Evolutionary conservation across 1,140 invertebrate genomes (phyloP), one percentile per base, ranked within the genome.

Genomic region (Bombus ignitus): DNA sequence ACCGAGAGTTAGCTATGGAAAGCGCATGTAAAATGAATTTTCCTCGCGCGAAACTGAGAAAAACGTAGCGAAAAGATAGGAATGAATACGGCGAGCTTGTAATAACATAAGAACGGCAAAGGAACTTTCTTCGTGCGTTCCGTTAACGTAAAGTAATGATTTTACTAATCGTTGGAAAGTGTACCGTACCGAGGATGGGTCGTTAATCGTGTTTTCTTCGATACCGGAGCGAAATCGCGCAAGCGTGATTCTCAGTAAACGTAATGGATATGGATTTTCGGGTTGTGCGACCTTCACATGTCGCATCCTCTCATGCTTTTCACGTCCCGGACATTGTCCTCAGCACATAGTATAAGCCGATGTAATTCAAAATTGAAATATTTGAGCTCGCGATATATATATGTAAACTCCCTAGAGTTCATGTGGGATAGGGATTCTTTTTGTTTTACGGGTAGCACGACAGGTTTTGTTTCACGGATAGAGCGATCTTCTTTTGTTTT

Each of bases 211-310:
- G 70, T 75, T 85, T 85, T 87, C 88, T 85, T 89, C 72, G 82
- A 87, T 86, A 39, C 68, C 73, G 77, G 53, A 68, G 62, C 74
- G 47, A 74, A 80, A 62, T 85, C 85, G 85, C 88, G 91, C 89
- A 89, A 85, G 91, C 90, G 91, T 88, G 86, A 84, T 47, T 47
- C 62, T 83, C 42, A 65, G 79, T 59, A 82, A 86, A 78, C 74
- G 85, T 86, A 87, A 90, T 86, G 78, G 91, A 89, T 94, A 94
- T 94, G 92, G 93, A 94, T 94, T 94, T 94, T 94, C 91, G 91
- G 92, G 87, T 89, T 73, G 37, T 83, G 88, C 90, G 90, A 92
- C 92, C 91, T 93, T 94, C 91, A 91, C 90, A 74, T 87, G 88
- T 82, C 91, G 90, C 87, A 88, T 88, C 85, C 80, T 70, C 35